phyloP scores from a whole-genome alignment of 2,113 vertebrate species.

The Papio anubis region DNA sequence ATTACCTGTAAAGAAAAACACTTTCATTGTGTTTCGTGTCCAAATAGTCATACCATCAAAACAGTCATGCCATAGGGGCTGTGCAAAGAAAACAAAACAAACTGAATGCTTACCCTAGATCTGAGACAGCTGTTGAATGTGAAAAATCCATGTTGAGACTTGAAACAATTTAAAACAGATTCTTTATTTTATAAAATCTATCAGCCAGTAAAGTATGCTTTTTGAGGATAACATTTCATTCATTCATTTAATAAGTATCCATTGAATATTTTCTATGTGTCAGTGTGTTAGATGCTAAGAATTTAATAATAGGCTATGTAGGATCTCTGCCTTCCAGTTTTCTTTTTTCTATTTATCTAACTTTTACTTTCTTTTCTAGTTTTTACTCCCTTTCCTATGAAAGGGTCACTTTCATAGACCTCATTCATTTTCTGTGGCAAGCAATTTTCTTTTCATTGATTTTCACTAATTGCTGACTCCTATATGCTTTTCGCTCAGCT shows the following conservation, averaged over 20 bases:
- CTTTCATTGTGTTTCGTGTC: not conserved
- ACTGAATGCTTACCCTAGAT: not conserved
- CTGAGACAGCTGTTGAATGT: not conserved
- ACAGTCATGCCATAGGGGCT: not conserved
- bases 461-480: not conserved
- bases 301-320: not conserved
- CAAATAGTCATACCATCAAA: not conserved
- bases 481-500: not conserved
- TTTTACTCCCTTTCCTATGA: not conserved
- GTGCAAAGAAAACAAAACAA: not conserved
- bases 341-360: not conserved
- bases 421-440: constrained; percentile 1
- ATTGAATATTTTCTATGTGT: not conserved
- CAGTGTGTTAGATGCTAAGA: not conserved
- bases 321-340: not conserved
- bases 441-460: not conserved
- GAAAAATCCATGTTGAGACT: not conserved
- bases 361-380: no score
- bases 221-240: not conserved
- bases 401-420: not conserved
- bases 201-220: not conserved
- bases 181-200: not conserved
- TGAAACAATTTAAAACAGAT: not conserved
- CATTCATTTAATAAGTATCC: not conserved
- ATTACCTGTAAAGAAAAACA: not conserved